Evolutionary conservation across 2,888 invertebrate genomes (phyloP).

Genomic region (Neria commutata): DNA sequence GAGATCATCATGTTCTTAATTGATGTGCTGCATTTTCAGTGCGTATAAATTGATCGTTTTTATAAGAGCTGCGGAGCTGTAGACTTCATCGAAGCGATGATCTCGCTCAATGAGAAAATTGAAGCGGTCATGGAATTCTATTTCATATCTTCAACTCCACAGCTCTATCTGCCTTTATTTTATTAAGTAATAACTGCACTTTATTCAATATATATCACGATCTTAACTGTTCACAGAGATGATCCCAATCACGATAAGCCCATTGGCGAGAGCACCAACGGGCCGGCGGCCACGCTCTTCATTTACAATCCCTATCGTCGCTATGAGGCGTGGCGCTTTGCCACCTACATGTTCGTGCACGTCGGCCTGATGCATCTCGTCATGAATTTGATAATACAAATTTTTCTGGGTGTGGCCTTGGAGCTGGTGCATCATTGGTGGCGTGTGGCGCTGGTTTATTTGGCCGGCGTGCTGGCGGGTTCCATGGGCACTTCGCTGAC

Average conservation of each 20-base stretch:
- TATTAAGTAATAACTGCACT: not conserved
- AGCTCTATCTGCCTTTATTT: not conserved
- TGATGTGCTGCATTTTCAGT: constrained; percentile 61
- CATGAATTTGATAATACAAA: constrained; percentile 89
- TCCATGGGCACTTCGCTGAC: constrained; percentile 82
- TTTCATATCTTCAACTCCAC: not conserved
- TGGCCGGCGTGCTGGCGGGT: constrained; percentile 84
- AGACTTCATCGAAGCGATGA: not conserved
- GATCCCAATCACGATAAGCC: constrained; percentile 56
- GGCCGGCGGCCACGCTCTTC: constrained; percentile 80
- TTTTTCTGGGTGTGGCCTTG: constrained; percentile 90
- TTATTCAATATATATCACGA: no score
- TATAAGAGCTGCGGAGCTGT: not conserved
- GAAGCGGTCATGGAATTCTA: not conserved
- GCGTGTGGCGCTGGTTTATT: constrained; percentile 83
- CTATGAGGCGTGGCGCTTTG: constrained; percentile 89
- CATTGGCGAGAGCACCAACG: constrained; percentile 65
- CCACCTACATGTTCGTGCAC: constrained; percentile 96
- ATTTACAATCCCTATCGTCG: constrained; percentile 89
- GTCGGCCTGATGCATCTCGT: constrained; percentile 87
- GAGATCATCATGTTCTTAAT: constrained; percentile 78
- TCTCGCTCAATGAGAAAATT: not conserved
- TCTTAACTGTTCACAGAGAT: constrained; percentile 43
- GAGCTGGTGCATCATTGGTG: constrained; percentile 98
- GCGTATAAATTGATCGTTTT: constrained; percentile 42